Evolutionary conservation across 2,888 invertebrate genomes (phyloP).

Genomic region (Monoplex corrugatus): DNA sequence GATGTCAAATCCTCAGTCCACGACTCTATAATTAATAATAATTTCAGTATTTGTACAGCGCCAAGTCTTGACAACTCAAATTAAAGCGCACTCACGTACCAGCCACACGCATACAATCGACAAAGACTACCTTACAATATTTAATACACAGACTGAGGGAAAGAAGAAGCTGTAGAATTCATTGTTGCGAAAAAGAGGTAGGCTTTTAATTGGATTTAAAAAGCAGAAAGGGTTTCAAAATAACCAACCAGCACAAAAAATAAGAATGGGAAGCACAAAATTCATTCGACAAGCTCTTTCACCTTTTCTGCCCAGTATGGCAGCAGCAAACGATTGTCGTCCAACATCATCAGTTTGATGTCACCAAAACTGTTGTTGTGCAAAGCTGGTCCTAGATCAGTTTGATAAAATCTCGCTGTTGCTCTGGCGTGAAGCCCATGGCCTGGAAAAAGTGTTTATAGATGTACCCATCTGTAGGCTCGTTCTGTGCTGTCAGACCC

Average conservation of each 20-base stretch:
- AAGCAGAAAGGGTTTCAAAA: no score
- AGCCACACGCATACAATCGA: no score
- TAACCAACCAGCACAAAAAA: no score
- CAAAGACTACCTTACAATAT: no score
- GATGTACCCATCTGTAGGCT: constrained; percentile 86
- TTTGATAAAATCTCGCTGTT: constrained; percentile 87
- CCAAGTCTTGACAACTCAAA: no score
- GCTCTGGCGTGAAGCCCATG: constrained; percentile 88
- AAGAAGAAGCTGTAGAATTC: not conserved
- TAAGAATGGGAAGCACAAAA: no score
- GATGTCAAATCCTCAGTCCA: no score
- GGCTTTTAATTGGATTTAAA: no score
- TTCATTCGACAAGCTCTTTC: constrained; percentile 47
- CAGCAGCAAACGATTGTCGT: constrained; percentile 87
- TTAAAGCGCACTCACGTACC: no score
- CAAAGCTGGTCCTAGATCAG: constrained; percentile 89
- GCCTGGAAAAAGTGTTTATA: constrained; percentile 86
- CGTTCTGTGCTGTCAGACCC: constrained; percentile 94
- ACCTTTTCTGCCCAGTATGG: constrained; percentile 87
- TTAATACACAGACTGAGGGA: not conserved
- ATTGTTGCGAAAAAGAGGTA: not conserved
- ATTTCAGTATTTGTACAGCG: no score
- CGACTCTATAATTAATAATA: no score
- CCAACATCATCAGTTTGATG: constrained; percentile 88
- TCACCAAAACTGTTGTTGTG: constrained; percentile 84